phyloP scores from a whole-genome alignment of 2,113 vertebrate genomes.

The Megatriorchis doriae region DNA sequence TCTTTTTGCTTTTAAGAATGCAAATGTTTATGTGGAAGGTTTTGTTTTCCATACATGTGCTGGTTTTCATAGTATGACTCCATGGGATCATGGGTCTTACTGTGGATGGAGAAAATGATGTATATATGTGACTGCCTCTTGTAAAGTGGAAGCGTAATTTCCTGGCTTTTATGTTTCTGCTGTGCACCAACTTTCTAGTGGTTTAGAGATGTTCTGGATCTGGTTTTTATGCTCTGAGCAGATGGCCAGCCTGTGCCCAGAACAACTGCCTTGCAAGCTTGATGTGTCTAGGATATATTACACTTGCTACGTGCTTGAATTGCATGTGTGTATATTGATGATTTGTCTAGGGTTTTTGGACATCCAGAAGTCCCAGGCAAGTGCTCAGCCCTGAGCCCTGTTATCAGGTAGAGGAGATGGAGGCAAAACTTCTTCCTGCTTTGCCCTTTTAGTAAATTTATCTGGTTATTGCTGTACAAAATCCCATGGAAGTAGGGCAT shows the following conservation, averaged over 20 bases:
- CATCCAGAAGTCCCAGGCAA: not conserved
- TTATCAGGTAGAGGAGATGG: not conserved
- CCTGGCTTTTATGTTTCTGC: not conserved
- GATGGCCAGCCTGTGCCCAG: not conserved
- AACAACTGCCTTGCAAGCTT: not conserved
- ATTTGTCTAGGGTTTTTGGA: not conserved
- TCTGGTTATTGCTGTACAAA: not conserved
- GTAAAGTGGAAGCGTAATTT: not conserved
- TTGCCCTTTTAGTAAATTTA: not conserved
- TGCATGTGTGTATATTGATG: not conserved
- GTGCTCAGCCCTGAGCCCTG: not conserved
- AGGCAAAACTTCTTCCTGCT: not conserved
- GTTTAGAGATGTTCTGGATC: not conserved
- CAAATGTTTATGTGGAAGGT: not conserved
- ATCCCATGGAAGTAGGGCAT: not conserved
- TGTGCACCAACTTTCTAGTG: not conserved
- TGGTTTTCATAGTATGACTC: not conserved
- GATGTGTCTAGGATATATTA: not conserved
- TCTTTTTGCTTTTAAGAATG: not conserved
- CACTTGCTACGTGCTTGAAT: not conserved
- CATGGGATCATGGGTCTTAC: not conserved
- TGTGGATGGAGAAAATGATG: not conserved
- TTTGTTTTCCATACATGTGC: not conserved
- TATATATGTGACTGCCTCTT: not conserved
- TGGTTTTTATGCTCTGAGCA: not conserved